Evolutionary conservation across 2,888 invertebrate species (phyloP).

Genomic region (Drosophila ustulata): DNA sequence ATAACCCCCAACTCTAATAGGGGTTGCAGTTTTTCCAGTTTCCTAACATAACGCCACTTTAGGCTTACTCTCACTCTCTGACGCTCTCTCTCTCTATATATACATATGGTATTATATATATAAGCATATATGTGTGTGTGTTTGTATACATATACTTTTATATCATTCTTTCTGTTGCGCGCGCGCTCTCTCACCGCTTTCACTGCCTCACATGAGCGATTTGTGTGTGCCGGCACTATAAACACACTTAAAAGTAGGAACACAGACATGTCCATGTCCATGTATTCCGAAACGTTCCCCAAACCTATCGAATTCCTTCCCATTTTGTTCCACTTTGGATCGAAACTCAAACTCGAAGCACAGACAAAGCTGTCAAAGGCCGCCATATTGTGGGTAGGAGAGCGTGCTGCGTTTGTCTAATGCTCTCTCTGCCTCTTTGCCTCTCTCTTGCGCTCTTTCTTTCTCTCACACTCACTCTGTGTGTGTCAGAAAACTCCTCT

Average conservation of each 20-base stretch:
- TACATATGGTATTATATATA: conserved; percentile 4
- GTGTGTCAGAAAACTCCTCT: conserved; percentile 25
- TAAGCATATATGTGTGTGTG: background rate
- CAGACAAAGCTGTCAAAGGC: conserved; percentile 36
- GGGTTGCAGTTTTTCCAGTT: conserved; percentile 69
- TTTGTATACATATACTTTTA: background rate
- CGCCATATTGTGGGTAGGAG: conserved; percentile 67
- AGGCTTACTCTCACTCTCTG: conserved; percentile 34
- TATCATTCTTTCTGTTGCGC: conserved; percentile 51
- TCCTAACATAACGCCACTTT: conserved; percentile 54
- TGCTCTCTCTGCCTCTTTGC: conserved; percentile 19
- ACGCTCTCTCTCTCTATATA: conserved; percentile 41
- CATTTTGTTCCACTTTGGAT: conserved; percentile 76
- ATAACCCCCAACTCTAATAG: conserved; percentile 75
- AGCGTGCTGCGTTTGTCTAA: conserved; percentile 20
- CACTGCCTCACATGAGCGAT: conserved; percentile 50
- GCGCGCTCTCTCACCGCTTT: conserved; percentile 77
- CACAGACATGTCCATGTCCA: conserved; percentile 63
- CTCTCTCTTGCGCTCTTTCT: conserved; percentile 32
- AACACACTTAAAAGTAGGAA: conserved; percentile 73
- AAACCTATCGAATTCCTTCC: conserved; percentile 72
- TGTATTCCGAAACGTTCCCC: conserved; percentile 71
- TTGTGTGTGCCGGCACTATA: conserved; percentile 68
- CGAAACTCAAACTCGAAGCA: conserved; percentile 41
- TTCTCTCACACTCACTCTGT: conserved; percentile 18